Evolutionary conservation across 2,888 invertebrate species (phyloP).

Genomic region (Candidula unifasciata): DNA sequence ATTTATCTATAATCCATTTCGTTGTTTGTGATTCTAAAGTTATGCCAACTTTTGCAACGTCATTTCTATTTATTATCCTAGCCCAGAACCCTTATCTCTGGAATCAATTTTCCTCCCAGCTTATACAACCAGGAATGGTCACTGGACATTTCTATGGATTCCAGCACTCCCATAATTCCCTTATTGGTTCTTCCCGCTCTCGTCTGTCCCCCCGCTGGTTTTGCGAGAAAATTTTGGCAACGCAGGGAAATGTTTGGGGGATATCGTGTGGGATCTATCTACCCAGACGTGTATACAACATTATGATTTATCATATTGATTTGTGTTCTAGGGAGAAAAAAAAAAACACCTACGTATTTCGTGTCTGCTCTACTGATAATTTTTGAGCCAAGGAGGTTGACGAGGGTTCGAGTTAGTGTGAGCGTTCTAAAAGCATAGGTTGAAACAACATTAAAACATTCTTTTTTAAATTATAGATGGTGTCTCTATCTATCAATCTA

Average conservation of each 20-base stretch:
- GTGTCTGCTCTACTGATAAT: neutral
- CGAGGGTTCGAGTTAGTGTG: too few relatives aligned
- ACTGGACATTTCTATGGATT: neutral
- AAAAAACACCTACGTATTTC: too few relatives aligned
- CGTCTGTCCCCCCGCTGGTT: neutral
- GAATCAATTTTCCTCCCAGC: neutral
- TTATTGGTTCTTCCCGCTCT: neutral
- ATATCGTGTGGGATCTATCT: neutral
- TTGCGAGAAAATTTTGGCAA: neutral
- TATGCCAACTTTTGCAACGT: too few relatives aligned
- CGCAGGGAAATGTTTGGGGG: neutral
- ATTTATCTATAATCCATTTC: too few relatives aligned
- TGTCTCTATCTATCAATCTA: too few relatives aligned
- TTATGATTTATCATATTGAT: constrained; percentile 31
- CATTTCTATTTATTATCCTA: neutral
- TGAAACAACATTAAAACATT: too few relatives aligned
- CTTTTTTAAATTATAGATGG: too few relatives aligned
- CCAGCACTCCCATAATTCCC: neutral
- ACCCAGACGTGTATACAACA: constrained; percentile 24
- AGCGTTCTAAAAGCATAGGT: too few relatives aligned
- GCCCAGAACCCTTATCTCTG: neutral
- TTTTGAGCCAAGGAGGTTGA: neutral
- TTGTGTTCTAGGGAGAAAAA: constrained; percentile 14
- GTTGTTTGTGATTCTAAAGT: too few relatives aligned
- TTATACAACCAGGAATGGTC: neutral